Percentiles rank a stretch among this genome's conserved stretches.
Conservation (phyloP, 2,797 vertebrate genomes). For the Notolepis coatsorum region DNA sequence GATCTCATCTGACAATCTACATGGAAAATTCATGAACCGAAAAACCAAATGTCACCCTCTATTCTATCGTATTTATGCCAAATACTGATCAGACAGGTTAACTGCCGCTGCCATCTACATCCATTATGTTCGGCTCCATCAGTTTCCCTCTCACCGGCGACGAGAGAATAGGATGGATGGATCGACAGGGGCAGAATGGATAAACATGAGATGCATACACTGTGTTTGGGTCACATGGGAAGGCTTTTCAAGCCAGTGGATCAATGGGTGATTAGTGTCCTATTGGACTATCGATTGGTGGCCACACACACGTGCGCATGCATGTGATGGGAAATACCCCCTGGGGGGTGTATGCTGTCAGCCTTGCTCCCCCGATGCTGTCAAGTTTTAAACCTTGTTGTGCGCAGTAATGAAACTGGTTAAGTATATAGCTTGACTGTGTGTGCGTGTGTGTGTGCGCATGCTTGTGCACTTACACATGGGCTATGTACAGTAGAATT, state of each 20-base stretch:
- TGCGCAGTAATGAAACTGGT: not conserved
- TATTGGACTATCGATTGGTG: constrained; percentile 46
- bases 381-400: constrained; percentile 12
- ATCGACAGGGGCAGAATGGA: not conserved
- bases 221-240: constrained; percentile 15
- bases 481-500: not conserved
- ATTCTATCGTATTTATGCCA: too few relatives aligned
- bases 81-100: not conserved
- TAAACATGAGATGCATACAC: not conserved
- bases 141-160: not conserved
- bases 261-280: constrained; percentile 59
- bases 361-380: constrained; percentile 1
- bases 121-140: not conserved
- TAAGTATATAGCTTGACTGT: not conserved
- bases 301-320: not conserved
- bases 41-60: too few relatives aligned
- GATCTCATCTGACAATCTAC: not conserved
- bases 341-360: not conserved
- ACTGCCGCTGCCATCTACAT: not conserved
- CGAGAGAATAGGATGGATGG: not conserved
- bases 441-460: not conserved
- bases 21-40: not conserved
- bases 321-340: not conserved
- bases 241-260: constrained; percentile 11
- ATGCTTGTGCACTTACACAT: not conserved